Base-by-base conservation (phyloP, 2,888 invertebrate genomes). In the Drosophila kambysellisi region DNA sequence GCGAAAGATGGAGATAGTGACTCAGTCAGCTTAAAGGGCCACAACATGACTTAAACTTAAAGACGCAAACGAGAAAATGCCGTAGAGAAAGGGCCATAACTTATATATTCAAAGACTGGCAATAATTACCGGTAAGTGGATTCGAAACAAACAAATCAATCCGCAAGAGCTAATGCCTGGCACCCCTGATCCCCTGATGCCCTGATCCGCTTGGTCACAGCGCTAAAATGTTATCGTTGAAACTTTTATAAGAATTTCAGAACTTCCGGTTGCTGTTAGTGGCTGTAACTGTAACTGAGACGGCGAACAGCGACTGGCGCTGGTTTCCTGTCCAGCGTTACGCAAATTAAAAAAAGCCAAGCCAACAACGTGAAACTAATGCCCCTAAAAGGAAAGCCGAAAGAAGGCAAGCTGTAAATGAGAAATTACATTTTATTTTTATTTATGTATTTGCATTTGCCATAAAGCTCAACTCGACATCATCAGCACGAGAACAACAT, bases 391-490 rank as follows among this genome's bases (percentile, higher is more conserved):
- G 6, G 48, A 32, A 39, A 25, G 43, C 43, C 43, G 32, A 64
- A 50, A 65, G 37, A 43, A 50, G 51, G 46, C 30, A 64, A 56
- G 78, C 39, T 66, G 72, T 83, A 89, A 87, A 83, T 89, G 84
- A 87, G 74, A 81, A 87, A 83, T 83, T 81, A 77, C 77, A 77
- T 70, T 83, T 87, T 79, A 75, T 81, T 88, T 80, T 74, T 82
- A 77, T 80, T 74, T 83, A 70, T 79, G 81, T 74, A 78, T 88
- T 78, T 88, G 82, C 88, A 89, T 82, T 89, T 65, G 74, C 74
- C 80, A 85, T 85, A 80, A 87, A 87, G 77, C 88, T 81, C 71
- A 65, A 73, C 78, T 69, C 66, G 67, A 78, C 77, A 71, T 61
- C 80, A 79, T 69, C 84, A 68, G 63, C 11, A 33, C 4, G 43